Evolutionary conservation across 2,113 vertebrate species (phyloP).

Genomic region (Athene cunicularia): DNA sequence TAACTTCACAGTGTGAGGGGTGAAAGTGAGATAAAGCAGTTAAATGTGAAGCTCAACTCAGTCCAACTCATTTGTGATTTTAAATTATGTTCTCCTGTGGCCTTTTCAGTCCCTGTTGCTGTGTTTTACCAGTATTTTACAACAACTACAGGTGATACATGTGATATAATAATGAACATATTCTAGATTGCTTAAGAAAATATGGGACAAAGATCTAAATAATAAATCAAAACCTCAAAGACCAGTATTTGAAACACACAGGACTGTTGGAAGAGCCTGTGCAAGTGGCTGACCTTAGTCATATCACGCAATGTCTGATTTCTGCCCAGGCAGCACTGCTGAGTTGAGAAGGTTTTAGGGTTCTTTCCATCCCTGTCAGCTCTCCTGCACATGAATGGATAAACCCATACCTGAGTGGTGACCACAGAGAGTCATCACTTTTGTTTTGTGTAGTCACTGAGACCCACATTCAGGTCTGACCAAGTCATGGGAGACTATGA

Average conservation of each 20-base stretch:
- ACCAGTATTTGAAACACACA: neutral
- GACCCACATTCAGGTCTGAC: neutral
- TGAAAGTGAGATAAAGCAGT: neutral
- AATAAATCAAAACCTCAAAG: neutral
- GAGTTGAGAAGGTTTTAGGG: neutral
- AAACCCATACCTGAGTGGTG: neutral
- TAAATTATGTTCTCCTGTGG: neutral
- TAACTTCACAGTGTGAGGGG: neutral
- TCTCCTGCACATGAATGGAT: neutral
- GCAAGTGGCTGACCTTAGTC: neutral
- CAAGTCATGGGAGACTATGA: neutral
- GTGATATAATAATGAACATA: neutral
- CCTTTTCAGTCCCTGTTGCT: neutral
- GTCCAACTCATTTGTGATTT: neutral
- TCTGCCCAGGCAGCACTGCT: neutral
- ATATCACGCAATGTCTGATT: neutral
- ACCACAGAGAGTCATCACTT: neutral
- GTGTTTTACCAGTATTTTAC: neutral
- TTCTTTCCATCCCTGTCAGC: neutral
- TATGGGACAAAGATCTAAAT: neutral
- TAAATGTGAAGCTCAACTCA: neutral
- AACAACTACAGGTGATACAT: neutral
- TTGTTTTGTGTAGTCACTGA: neutral
- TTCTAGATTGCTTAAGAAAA: neutral
- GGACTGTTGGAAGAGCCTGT: neutral